Percentiles rank a stretch among this genome's conserved stretches.
Evolutionary conservation across 2,888 invertebrate genomes (phyloP).

Genomic region (Syritta pipiens): DNA sequence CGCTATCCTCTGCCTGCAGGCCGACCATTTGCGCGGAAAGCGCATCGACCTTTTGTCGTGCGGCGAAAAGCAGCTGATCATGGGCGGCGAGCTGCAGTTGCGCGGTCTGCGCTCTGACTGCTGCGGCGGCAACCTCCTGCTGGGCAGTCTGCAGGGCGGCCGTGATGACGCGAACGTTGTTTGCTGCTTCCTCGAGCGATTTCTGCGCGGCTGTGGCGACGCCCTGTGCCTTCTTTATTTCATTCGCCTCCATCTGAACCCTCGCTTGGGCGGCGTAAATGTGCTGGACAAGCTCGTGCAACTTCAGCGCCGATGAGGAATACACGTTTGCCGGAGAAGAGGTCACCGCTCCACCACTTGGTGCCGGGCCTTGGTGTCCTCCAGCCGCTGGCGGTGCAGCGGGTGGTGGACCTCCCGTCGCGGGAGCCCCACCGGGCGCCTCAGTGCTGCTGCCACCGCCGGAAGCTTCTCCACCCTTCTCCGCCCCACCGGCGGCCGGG

Average conservation of each 20-base stretch:
- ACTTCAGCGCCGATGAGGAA: conserved; percentile 4
- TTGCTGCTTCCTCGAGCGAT: conserved; percentile 77
- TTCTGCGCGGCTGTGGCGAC: conserved; percentile 77
- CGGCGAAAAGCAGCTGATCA: conserved; percentile 78
- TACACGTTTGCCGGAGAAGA: background rate
- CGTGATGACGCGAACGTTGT: conserved; percentile 77
- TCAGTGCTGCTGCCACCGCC: too few relatives aligned
- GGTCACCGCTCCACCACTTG: background rate
- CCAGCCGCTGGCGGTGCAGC: background rate
- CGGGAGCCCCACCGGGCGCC: background rate
- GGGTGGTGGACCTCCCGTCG: background rate
- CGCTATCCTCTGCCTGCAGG: conserved; percentile 77
- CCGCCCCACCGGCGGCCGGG: too few relatives aligned
- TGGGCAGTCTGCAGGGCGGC: conserved; percentile 77
- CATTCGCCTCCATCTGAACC: conserved; percentile 78
- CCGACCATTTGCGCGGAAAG: conserved; percentile 78
- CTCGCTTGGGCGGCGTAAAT: conserved; percentile 78
- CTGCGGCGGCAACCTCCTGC: conserved; percentile 77
- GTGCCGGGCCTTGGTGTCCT: background rate
- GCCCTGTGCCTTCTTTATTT: conserved; percentile 77
- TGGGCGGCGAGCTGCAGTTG: conserved; percentile 79
- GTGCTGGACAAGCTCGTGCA: conserved; percentile 76
- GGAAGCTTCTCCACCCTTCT: too few relatives aligned
- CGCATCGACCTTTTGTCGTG: conserved; percentile 78
- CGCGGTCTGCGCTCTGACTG: conserved; percentile 78